Evolutionary conservation across 2,113 vertebrate species (phyloP).

Genomic region (Sapayoa aenigma): DNA sequence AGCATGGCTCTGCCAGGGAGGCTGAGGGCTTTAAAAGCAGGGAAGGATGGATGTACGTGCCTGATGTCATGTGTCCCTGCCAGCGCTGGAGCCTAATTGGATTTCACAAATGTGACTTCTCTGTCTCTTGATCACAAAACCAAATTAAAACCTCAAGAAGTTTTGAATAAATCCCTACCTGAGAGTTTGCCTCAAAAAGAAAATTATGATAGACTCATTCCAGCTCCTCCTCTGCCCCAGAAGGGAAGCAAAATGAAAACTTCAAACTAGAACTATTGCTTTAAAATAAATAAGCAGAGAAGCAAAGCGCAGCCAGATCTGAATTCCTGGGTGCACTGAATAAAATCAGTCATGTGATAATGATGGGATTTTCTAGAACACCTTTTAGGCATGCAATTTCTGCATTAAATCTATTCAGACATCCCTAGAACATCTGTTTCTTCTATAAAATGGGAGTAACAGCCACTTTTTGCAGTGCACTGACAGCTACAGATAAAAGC

Average conservation of each 20-base stretch:
- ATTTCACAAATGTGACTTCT: constrained; percentile 37
- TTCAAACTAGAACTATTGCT: neutral
- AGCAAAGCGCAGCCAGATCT: neutral
- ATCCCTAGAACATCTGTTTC: constrained; percentile 27
- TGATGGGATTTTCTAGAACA: constrained; percentile 61
- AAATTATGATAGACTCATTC: neutral
- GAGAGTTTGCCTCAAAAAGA: neutral
- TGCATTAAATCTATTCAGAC: constrained; percentile 30
- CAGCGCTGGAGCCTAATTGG: constrained; percentile 1
- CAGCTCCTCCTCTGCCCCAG: neutral
- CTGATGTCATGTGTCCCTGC: neutral
- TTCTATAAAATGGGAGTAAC: constrained; percentile 6
- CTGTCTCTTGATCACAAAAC: neutral
- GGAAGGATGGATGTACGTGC: neutral
- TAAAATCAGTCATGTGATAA: constrained; percentile 44
- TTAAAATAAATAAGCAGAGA: neutral
- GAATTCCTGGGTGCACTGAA: constrained; percentile 37
- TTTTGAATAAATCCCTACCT: neutral
- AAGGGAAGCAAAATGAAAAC: neutral
- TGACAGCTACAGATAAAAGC: constrained; percentile 47
- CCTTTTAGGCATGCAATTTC: constrained; percentile 41
- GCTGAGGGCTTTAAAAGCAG: neutral
- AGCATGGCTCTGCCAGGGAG: neutral
- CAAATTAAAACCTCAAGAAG: neutral
- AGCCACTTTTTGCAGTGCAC: neutral